Evolutionary conservation across 2,888 invertebrate species (phyloP).

Genomic region (Platycnemis pennipes): DNA sequence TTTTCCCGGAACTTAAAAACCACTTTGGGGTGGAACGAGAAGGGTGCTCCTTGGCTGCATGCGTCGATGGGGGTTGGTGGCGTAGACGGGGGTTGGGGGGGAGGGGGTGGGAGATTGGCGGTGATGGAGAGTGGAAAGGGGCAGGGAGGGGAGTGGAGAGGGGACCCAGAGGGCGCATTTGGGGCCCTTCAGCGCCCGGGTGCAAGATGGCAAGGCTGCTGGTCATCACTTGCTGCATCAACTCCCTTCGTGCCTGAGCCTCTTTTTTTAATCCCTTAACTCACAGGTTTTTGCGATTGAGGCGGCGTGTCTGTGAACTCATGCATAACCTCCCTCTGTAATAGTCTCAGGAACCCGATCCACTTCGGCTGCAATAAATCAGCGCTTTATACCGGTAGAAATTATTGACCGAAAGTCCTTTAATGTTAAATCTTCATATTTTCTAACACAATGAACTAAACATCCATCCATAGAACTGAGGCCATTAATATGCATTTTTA

Average conservation of each 20-base stretch:
- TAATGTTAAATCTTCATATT: too few relatives aligned
- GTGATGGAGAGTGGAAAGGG: neutral
- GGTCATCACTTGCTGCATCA: neutral
- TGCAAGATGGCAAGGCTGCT: neutral
- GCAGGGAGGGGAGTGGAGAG: neutral
- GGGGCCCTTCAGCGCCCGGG: neutral
- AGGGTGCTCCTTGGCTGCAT: neutral
- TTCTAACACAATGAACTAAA: too few relatives aligned
- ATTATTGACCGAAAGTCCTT: too few relatives aligned
- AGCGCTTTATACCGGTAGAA: too few relatives aligned
- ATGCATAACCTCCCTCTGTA: too few relatives aligned
- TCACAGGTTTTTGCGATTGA: neutral
- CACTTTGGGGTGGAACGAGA: neutral
- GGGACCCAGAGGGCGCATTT: neutral
- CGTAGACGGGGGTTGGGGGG: neutral
- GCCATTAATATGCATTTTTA: too few relatives aligned
- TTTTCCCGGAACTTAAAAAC: constrained; percentile 56
- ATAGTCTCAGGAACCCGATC: neutral
- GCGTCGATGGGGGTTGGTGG: neutral
- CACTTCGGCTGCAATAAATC: too few relatives aligned
- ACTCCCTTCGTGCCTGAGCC: neutral
- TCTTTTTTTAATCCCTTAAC: neutral
- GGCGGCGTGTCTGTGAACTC: too few relatives aligned
- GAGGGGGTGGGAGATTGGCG: neutral
- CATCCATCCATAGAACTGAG: too few relatives aligned